Percentiles rank a stretch among this genome's conserved stretches.
phyloP scores from a whole-genome alignment of 2,888 invertebrate species.

The Heliothis peltigera region DNA sequence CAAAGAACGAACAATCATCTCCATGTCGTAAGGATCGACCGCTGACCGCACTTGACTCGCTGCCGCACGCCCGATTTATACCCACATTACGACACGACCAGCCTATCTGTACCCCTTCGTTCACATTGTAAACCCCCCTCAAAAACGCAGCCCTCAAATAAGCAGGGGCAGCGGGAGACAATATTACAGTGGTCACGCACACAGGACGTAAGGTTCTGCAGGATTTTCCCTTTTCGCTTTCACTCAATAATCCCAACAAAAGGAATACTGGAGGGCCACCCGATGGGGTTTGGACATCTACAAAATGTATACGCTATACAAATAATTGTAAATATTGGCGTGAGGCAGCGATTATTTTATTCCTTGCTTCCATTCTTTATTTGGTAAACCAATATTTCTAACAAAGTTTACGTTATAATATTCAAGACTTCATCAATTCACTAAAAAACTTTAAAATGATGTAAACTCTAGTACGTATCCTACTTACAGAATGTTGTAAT shows the following conservation, averaged over 20 bases:
- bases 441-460: conserved; percentile 12
- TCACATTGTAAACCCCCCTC: conserved; percentile 31
- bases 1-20: conserved; percentile 63
- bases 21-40: conserved; percentile 59
- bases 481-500: conserved; percentile 29
- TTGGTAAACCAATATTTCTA: conserved; percentile 18
- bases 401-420: conserved; percentile 12
- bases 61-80: conserved; percentile 58
- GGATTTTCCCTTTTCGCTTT: conserved; percentile 74
- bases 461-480: conserved; percentile 33
- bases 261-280: conserved; percentile 69
- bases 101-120: conserved; percentile 22
- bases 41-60: conserved; percentile 65
- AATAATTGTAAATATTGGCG: conserved; percentile 61
- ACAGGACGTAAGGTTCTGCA: conserved; percentile 58
- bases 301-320: conserved; percentile 64
- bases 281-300: conserved; percentile 60
- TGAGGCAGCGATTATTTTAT: conserved; percentile 46
- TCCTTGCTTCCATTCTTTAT: conserved; percentile 27
- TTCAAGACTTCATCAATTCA: conserved; percentile 4
- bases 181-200: conserved; percentile 40
- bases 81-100: conserved; percentile 47
- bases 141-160: neutral
- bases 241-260: conserved; percentile 78
- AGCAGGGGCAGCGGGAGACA: conserved; percentile 18